Evolutionary conservation across 2,113 vertebrate species (phyloP), one percentile per base, ranked within the genome.

Genomic region (Mobula hypostoma): DNA sequence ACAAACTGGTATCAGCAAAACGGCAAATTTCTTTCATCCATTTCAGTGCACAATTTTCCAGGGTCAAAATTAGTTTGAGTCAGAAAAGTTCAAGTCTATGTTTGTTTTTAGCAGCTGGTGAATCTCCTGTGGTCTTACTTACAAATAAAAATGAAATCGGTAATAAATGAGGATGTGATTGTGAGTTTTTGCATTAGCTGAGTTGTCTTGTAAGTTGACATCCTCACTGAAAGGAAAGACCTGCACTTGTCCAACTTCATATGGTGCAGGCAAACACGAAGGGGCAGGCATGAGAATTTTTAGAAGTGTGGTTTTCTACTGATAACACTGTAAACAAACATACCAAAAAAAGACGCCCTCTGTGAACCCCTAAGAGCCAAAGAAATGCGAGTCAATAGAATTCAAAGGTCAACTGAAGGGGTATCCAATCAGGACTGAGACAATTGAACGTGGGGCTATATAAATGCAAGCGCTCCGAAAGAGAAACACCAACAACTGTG

Each of bases 1-100:
- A n/a, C n/a, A 90, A 90, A 19, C 85, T 90, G 14, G 27, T 68
- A 90, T 66, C 85, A 66, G 61, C 85, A 32, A 66, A 90, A 66
- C 15, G 85, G 29, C 29, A 66, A 66, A 32, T 32, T 90, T n/a
- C 85, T 90, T 68, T 66, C 1, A 68, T 90, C 61, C 85, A 90
- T 90, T 32, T 90, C 29, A 15, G 14, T 66, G 29, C 61, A 19
- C 85, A 19, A 90, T 17, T 24, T 61, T 90, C 61, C 7, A 29
- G 85, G 61, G 85, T 90, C 61, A 90, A 68, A 66, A 68, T 90
- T 66, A 66, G 85, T 90, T 90, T 90, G 85, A 90, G 58, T 90
- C 61, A 63, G 61, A 66, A 90, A 66, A 32, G 61, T 66, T 90
- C 29, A 68, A 17, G n/a, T 68, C 58, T n/a, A 19, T 66, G 85